These are phyloP conservation scores for Dasypolia templi DNA, from an alignment of 2,888 invertebrate genomes.

Conservation along the genomic window DNA sequence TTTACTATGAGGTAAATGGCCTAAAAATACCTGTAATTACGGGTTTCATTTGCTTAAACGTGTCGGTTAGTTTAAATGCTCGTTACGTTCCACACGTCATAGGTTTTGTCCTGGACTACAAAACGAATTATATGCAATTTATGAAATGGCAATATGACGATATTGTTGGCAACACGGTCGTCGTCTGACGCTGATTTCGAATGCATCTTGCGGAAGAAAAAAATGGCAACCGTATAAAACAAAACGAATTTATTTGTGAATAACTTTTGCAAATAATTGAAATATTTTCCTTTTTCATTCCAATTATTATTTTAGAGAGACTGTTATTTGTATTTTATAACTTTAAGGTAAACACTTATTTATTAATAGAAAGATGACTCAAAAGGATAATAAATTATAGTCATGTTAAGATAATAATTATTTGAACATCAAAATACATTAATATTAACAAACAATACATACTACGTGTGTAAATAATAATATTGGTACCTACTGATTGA, in stretches of 20 bases:
- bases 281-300: neutral
- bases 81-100: slow-evolving; percentile 50
- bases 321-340: neutral
- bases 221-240: neutral
- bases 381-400: neutral
- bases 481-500: slow-evolving; percentile 6
- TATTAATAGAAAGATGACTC: neutral
- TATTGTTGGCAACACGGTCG: slow-evolving; percentile 32
- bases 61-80: slow-evolving; percentile 29
- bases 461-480: slow-evolving; percentile 32
- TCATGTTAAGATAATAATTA: slow-evolving; percentile 4
- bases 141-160: slow-evolving; percentile 34
- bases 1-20: slow-evolving; percentile 41
- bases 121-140: slow-evolving; percentile 53
- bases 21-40: slow-evolving; percentile 46
- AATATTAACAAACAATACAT: slow-evolving; percentile 32
- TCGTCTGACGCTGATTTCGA: slow-evolving; percentile 12
- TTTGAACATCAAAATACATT: slow-evolving; percentile 39
- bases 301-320: neutral
- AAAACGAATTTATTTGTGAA: neutral
- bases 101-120: slow-evolving; percentile 48
- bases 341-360: neutral
- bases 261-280: neutral
- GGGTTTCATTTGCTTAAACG: slow-evolving; percentile 46
- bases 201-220: neutral